Conservation (phyloP, 35 echinoderm and acorn worm species). For the Lytechinus pictus region DNA sequence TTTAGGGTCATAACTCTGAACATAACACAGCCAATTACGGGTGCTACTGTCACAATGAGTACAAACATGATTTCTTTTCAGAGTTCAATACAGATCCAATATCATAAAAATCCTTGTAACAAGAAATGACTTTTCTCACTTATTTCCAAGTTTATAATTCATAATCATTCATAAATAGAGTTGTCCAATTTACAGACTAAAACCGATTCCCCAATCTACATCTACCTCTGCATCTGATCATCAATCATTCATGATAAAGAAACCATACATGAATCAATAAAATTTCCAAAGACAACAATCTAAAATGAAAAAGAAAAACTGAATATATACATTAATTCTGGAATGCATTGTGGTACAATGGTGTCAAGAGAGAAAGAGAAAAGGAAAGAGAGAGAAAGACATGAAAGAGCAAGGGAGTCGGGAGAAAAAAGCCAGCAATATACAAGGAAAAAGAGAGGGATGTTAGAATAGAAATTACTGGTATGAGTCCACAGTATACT, state of each 20-base stretch:
- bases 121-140: not conserved
- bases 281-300: not conserved
- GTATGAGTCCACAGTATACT: not conserved
- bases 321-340: not conserved
- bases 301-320: not conserved
- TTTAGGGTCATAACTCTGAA: not conserved
- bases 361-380: not conserved
- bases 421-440: too few species aligned
- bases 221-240: not conserved
- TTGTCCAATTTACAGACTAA: slow-evolving; percentile 17
- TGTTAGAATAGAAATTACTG: not conserved
- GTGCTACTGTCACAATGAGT: not conserved
- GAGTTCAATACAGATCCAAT: not conserved
- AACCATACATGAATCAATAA: not conserved
- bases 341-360: not conserved
- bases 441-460: not conserved
- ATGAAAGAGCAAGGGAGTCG: not conserved
- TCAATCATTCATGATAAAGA: not conserved
- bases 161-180: not conserved
- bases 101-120: not conserved
- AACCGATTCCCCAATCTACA: not conserved
- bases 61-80: not conserved
- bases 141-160: not conserved
- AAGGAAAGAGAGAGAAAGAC: not conserved
- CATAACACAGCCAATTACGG: not conserved